These are phyloP conservation scores for Hemicentrotus pulcherrimus DNA, from an alignment of 35 echinoderm and acorn worm genomes.

Conservation along the genomic window DNA sequence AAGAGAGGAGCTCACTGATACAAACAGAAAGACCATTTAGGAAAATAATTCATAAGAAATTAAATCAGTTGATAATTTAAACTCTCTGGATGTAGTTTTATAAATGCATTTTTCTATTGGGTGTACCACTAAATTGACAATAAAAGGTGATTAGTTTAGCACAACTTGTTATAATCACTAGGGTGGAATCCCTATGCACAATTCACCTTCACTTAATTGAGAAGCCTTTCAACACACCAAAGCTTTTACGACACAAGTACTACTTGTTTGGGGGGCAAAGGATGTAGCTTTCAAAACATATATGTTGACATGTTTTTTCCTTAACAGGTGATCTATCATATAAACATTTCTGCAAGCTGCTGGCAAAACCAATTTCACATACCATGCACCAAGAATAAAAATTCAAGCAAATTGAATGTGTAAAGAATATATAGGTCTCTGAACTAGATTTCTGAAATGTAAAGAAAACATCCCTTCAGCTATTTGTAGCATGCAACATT, in stretches of 20 bases:
- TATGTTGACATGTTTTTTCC: background rate
- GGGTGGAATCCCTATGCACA: no score
- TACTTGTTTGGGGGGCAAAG: background rate
- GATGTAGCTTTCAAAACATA: background rate
- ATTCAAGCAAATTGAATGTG: background rate
- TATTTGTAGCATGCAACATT: background rate
- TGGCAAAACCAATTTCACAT: background rate
- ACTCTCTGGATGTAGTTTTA: no score
- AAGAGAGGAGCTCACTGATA: no score
- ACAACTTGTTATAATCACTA: no score
- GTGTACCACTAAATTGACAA: no score
- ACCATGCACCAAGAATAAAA: background rate
- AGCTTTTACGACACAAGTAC: background rate
- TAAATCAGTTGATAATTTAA: no score
- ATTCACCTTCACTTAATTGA: no score
- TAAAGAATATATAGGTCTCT: slow-evolving; percentile 11
- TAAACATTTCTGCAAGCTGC: background rate
- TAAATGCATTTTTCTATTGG: no score
- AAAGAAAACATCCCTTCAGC: background rate
- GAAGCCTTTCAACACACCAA: background rate
- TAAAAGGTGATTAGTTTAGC: no score
- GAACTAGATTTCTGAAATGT: slow-evolving; percentile 11
- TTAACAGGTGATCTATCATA: slow-evolving; percentile 18
- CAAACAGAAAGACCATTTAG: no score
- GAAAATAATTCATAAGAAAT: no score